A percentile compares a stretch with the other conserved stretches of the same genome.
phyloP scores from a whole-genome alignment of 2,797 vertebrate species.

The Brachyalestes nurse region DNA sequence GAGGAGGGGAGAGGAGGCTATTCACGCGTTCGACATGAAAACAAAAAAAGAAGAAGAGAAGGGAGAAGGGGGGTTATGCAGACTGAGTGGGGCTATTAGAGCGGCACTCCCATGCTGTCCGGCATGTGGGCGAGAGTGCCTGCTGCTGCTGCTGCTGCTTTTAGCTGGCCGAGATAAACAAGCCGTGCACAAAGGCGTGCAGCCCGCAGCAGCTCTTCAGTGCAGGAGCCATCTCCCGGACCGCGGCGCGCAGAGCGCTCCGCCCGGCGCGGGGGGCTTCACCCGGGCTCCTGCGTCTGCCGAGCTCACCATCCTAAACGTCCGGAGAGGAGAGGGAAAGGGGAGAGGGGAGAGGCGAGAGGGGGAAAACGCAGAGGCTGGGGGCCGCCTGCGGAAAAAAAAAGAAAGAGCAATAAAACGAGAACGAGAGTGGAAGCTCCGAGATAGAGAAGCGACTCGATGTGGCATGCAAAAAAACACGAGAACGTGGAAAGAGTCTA shows the following conservation, averaged over 20 bases:
- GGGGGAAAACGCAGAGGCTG: slow-evolving; percentile 54
- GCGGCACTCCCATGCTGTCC: slow-evolving; percentile 68
- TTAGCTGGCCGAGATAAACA: slow-evolving; percentile 67
- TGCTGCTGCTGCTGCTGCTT: slow-evolving; percentile 37
- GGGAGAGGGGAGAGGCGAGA: not conserved
- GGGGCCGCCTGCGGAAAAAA: slow-evolving; percentile 24
- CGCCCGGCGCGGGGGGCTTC: slow-evolving; percentile 22
- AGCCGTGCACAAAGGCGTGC: slow-evolving; percentile 80
- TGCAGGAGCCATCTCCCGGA: slow-evolving; percentile 56
- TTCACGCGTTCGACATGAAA: slow-evolving; percentile 73
- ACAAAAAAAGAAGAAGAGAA: slow-evolving; percentile 15
- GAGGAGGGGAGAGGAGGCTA: slow-evolving; percentile 46
- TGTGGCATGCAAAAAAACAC: slow-evolving; percentile 20
- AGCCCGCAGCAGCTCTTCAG: slow-evolving; percentile 76
- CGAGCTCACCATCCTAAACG: slow-evolving; percentile 69
- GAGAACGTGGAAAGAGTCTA: not conserved
- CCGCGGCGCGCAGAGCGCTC: not conserved
- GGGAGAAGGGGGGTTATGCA: not conserved
- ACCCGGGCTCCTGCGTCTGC: slow-evolving; percentile 69
- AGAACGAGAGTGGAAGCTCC: not conserved
- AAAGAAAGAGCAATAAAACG: not conserved
- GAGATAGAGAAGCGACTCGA: not conserved
- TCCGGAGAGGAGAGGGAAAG: slow-evolving; percentile 33
- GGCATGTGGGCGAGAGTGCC: slow-evolving; percentile 61
- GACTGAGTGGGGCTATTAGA: slow-evolving; percentile 1